A percentile compares a stretch with the other conserved stretches of the same genome.
These are phyloP conservation scores for Thinocorus orbignyianus DNA, from an alignment of 2,113 vertebrate genomes.

Conservation along the genomic window DNA sequence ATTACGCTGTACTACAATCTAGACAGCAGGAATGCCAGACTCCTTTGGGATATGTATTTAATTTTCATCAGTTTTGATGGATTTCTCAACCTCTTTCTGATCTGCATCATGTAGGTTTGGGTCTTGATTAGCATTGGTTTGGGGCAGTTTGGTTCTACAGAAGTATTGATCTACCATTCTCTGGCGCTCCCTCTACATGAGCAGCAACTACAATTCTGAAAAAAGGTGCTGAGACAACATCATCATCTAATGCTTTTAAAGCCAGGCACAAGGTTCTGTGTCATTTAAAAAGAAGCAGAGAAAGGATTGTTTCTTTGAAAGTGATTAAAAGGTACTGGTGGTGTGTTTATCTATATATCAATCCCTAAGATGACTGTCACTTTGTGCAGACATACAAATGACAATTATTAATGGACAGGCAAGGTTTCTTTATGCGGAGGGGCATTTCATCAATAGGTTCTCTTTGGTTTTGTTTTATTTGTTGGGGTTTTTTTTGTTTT, in stretches of 20 bases:
- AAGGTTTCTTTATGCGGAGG: background rate
- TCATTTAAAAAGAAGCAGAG: background rate
- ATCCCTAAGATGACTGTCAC: background rate
- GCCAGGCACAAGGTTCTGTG: background rate
- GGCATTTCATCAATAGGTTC: background rate
- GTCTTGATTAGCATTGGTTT: background rate
- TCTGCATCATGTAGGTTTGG: background rate
- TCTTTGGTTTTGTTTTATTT: no score
- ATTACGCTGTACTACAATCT: background rate
- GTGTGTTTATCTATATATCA: background rate
- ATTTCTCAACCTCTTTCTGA: background rate
- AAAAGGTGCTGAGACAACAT: background rate
- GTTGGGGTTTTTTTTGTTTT: no score
- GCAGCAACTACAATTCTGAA: background rate
- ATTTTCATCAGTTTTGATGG: slow-evolving; percentile 25
- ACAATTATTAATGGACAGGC: background rate
- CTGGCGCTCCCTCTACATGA: background rate
- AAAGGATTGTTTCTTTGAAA: background rate
- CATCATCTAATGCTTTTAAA: background rate
- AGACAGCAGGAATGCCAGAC: background rate
- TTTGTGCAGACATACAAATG: background rate
- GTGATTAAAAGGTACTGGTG: background rate
- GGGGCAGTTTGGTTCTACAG: background rate
- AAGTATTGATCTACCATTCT: background rate
- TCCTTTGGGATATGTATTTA: background rate